Evolutionary conservation across 2,888 invertebrate species (phyloP).

Genomic region (Brachyopa scutellaris): DNA sequence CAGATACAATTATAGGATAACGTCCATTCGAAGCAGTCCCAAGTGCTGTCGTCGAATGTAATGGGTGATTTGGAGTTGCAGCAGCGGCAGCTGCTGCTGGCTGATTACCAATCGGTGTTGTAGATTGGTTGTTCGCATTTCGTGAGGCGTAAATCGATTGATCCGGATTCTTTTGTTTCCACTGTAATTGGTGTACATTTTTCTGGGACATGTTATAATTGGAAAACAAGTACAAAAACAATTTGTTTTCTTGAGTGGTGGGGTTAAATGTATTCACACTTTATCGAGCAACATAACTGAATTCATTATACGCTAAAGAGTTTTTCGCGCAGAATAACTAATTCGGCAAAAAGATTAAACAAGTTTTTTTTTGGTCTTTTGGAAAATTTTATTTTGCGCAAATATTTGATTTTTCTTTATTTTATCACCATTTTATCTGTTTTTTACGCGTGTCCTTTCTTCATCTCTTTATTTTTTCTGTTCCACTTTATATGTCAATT

Average conservation of each 20-base stretch:
- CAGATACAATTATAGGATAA: constrained; percentile 61
- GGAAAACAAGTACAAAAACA: constrained; percentile 69
- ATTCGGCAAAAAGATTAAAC: constrained; percentile 28
- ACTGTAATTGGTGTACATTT: constrained; percentile 80
- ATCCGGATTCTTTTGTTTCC: constrained; percentile 76
- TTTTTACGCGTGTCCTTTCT: constrained; percentile 70
- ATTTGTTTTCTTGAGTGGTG: constrained; percentile 49
- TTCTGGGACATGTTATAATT: constrained; percentile 80
- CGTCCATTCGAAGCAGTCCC: constrained; percentile 61
- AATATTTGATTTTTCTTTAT: constrained; percentile 70
- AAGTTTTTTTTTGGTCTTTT: constrained; percentile 38
- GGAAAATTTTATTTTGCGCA: constrained; percentile 60
- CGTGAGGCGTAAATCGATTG: constrained; percentile 65
- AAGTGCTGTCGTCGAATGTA: constrained; percentile 76
- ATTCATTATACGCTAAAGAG: constrained; percentile 44
- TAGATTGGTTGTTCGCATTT: constrained; percentile 65
- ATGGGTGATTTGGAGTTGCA: constrained; percentile 77
- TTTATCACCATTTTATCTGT: constrained; percentile 72
- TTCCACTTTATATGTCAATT: constrained; percentile 44
- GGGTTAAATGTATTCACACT: constrained; percentile 56
- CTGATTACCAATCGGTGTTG: constrained; percentile 71
- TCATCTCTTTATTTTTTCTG: constrained; percentile 35
- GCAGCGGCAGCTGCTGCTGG: constrained; percentile 62
- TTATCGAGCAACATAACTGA: constrained; percentile 49
- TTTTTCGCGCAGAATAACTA: constrained; percentile 36